Base-by-base conservation (phyloP, 2,888 invertebrate genomes). In the Phrixothrix hirtus region DNA sequence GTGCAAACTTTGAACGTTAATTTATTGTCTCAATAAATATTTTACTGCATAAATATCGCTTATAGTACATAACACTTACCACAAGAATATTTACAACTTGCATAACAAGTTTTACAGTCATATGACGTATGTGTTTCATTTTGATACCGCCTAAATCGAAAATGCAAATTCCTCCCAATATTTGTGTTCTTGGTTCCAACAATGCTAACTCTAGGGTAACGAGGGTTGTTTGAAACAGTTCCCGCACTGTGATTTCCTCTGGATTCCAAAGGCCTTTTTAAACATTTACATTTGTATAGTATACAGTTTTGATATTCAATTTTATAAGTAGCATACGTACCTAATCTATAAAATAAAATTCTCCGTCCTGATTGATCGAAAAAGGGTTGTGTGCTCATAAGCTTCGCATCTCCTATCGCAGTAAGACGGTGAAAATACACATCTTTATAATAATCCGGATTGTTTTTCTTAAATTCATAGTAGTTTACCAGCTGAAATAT, bases 211-310 rank as follows among this genome's bases (percentile, higher is more conserved):
- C 90, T 27, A 91, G 72, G 0, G 88, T 77, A 42, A 86, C 74
- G 29, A 89, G 78, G 0, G 88, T 85, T 0, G 83, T 86, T 66
- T 84, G 86, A 68, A 91, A 88, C 31, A 90, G 71, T 59, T 90
- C 88, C 16, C 85, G 85, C 0, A 86, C 73, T 0, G 83, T 68
- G 17, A 85, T 80, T 29, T 79, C 77, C 60, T 82, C 83, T 0
- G 90, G 85, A 59, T 88, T 82, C 91, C 91, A 92, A 59, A 86
- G 82, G 21, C 88, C 88, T 85, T n/a, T n/a, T n/a, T n/a, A n/a
- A n/a, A n/a, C n/a, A n/a, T n/a, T n/a, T n/a, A n/a, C n/a, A n/a
- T n/a, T n/a, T n/a, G n/a, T n/a, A n/a, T n/a, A n/a, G n/a, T n/a
- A n/a, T n/a, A n/a, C n/a, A n/a, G n/a, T n/a, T n/a, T n/a, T n/a